A percentile compares a stretch with the other conserved stretches of the same genome.
These are phyloP conservation scores for Calameuta pallipes DNA, from an alignment of 2,888 invertebrate species.

Conservation along the genomic window DNA sequence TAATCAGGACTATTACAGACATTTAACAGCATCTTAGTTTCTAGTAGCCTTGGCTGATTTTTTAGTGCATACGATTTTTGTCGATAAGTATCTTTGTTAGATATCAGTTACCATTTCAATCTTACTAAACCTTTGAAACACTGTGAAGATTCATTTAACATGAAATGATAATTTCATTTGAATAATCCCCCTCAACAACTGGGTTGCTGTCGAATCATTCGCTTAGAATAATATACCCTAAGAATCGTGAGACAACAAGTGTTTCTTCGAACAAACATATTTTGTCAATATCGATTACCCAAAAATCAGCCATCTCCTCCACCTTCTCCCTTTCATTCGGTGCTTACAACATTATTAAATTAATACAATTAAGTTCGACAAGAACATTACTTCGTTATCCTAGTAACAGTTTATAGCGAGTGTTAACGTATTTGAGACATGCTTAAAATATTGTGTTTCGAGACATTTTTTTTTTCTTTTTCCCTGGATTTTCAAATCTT, in stretches of 20 bases:
- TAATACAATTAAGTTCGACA: too few relatives aligned
- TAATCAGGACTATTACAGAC: slow-evolving; percentile 4
- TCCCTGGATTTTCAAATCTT: not conserved
- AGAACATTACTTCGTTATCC: too few relatives aligned
- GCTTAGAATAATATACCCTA: not conserved
- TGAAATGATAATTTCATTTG: not conserved
- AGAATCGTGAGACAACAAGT: too few relatives aligned
- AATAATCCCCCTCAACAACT: not conserved
- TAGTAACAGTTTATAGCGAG: too few relatives aligned
- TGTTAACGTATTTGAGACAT: too few relatives aligned
- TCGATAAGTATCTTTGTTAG: not conserved
- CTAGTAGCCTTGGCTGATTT: not conserved
- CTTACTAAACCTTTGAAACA: not conserved
- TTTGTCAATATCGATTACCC: not conserved
- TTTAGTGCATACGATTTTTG: not conserved
- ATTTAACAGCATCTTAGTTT: slow-evolving; percentile 2
- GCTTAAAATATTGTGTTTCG: too few relatives aligned
- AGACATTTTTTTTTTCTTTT: not conserved
- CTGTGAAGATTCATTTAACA: not conserved
- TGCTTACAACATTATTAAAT: too few relatives aligned
- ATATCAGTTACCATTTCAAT: not conserved
- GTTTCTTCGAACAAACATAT: not conserved
- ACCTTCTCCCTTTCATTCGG: too few relatives aligned
- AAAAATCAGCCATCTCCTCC: not conserved
- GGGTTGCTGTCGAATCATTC: not conserved